Conservation (phyloP, 1,140 invertebrate genomes). For the Ceratitis capitata region DNA sequence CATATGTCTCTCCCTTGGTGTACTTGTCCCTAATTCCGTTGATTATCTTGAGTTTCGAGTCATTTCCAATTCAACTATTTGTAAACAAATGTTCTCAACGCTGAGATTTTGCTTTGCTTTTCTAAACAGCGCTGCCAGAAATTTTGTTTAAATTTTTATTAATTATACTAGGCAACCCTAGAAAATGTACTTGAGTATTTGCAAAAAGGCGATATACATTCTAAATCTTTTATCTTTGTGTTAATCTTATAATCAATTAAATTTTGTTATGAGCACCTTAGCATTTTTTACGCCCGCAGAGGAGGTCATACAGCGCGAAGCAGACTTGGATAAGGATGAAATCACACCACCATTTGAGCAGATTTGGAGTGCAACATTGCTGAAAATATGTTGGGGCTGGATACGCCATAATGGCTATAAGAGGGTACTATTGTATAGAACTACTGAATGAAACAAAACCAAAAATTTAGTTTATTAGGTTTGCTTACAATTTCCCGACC, state of each 20-base stretch:
- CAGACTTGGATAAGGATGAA: slow-evolving; percentile 47
- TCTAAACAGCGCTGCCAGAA: too few species aligned
- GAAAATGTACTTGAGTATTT: neutral
- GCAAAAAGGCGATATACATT: neutral
- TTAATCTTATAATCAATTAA: neutral
- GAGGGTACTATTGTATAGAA: slow-evolving; percentile 69
- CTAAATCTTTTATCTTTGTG: neutral
- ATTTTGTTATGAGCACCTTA: neutral
- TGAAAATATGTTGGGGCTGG: slow-evolving; percentile 73
- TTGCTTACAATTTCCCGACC: slow-evolving; percentile 92
- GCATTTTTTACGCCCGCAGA: neutral
- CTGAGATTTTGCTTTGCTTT: too few species aligned
- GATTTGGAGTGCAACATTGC: slow-evolving; percentile 67
- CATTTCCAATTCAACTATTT: too few species aligned
- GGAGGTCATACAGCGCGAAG: slow-evolving; percentile 49
- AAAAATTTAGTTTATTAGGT: slow-evolving; percentile 70
- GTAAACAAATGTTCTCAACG: too few species aligned
- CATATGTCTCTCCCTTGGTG: too few species aligned
- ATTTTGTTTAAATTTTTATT: too few species aligned
- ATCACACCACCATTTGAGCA: slow-evolving; percentile 48
- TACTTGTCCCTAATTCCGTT: too few species aligned
- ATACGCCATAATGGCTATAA: slow-evolving; percentile 72
- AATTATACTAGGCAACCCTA: neutral
- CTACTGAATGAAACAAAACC: slow-evolving; percentile 42
- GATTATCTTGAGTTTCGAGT: too few species aligned